Base-by-base conservation (phyloP, 2,888 invertebrate genomes). In the Psylliodes chrysocephalus region DNA sequence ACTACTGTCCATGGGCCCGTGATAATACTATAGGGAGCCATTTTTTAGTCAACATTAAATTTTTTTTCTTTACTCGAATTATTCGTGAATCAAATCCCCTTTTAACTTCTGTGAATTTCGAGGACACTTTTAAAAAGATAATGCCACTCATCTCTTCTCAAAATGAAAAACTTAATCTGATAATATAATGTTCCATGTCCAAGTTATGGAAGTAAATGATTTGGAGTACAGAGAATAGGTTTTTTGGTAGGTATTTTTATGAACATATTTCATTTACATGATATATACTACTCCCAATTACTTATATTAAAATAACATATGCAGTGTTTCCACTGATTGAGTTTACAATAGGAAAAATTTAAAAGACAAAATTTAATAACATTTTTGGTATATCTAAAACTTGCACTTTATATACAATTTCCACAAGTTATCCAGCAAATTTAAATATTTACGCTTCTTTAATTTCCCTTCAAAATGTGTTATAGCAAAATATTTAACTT, bases 11-110 rank as follows among this genome's bases (percentile, higher is more conserved):
- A 77, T 74, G 75, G 74, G 70, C 73, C 72, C 76, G 77, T 76
- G 74, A 77, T 75, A 75, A 78, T 80, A 79, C 77, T 75, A 77
- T 38, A 63, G 77, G 80, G 77, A 79, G 82, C 81, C 82, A 81
- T 82, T 81, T 81, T 73, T 71, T 66, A 64, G 65, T 70, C 64
- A 64, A 68, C 67, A 71, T 63, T 69, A 71, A 68, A 69, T 62
- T 60, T 60, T 55, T 51, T 51, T 64, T 60, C 60, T 55, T 55
- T 47, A 35, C 30, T 55, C 60, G 28, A 53, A 28, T 54, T 30
- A 64, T 59, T 62, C 69, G 71, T 71, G 71, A 49, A 40, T 40
- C 17, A 30, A 49, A n/a, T 49, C 7, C 28, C 15, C 15, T 49
- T 59, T 18, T 17, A 35, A 30, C 44, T 28, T 55, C 12, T 30